Evolutionary conservation across 2,888 invertebrate species (phyloP).

Genomic region (Drosophila borborema): DNA sequence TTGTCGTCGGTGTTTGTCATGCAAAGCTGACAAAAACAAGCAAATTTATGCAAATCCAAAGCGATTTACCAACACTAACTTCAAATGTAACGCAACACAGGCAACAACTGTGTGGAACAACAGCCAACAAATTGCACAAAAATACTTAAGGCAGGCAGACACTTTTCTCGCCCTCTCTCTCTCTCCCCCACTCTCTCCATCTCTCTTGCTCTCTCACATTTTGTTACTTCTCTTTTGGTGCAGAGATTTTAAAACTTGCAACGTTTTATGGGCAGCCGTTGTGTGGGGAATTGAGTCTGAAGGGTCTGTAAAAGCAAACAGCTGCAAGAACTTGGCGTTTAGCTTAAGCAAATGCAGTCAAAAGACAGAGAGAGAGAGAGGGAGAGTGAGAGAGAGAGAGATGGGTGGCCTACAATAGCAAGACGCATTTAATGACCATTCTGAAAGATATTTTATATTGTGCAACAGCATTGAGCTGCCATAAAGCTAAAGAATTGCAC

Average conservation of each 20-base stretch:
- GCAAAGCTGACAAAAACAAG: constrained; percentile 65
- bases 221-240: constrained; percentile 58
- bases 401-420: constrained; percentile 3
- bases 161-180: neutral
- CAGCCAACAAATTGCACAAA: constrained; percentile 74
- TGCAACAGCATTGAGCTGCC: neutral
- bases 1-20: constrained; percentile 56
- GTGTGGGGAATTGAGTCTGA: neutral
- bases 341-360: constrained; percentile 71
- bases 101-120: constrained; percentile 42
- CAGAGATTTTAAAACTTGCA: constrained; percentile 70
- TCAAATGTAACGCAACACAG: constrained; percentile 69
- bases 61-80: constrained; percentile 80
- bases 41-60: constrained; percentile 80
- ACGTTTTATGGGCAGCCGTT: constrained; percentile 56
- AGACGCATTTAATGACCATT: constrained; percentile 41
- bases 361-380: neutral
- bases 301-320: constrained; percentile 65
- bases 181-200: neutral
- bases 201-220: constrained; percentile 9
- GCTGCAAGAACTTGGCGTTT: constrained; percentile 70
- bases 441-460: constrained; percentile 28
- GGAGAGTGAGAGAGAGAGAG: neutral
- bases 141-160: constrained; percentile 67
- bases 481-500: neutral